Percentiles rank a stretch among this genome's conserved stretches.
phyloP scores from a whole-genome alignment of 2,113 vertebrate genomes.

The Passer montanus region DNA sequence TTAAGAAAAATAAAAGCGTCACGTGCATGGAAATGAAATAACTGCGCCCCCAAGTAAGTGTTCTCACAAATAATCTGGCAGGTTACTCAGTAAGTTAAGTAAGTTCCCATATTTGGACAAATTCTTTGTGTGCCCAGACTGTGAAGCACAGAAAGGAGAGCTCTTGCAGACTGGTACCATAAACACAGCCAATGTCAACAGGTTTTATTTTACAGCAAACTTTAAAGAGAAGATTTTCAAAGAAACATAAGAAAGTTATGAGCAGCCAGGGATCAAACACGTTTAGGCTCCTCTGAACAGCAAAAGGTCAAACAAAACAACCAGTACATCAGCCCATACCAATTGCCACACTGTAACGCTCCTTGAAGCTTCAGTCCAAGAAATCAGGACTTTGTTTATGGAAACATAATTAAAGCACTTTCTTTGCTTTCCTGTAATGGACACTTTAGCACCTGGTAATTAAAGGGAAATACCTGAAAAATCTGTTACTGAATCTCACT shows the following conservation, averaged over 20 bases:
- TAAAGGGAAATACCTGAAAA: conserved; percentile 9
- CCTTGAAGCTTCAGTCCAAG: not conserved
- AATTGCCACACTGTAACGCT: not conserved
- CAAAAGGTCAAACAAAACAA: not conserved
- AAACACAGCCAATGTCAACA: not conserved
- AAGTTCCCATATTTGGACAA: not conserved
- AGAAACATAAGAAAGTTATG: not conserved
- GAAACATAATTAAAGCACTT: conserved; percentile 23
- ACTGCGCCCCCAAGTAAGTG: not conserved
- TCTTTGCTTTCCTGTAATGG: not conserved
- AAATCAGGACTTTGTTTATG: conserved; percentile 5
- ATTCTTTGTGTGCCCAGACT: not conserved
- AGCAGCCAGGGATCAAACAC: not conserved
- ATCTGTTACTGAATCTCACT: not conserved
- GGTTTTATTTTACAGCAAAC: not conserved
- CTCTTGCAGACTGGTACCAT: not conserved
- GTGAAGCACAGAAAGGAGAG: not conserved
- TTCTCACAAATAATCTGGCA: not conserved
- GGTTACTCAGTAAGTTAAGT: not conserved
- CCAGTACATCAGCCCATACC: not conserved
- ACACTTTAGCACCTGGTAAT: not conserved
- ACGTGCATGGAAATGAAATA: not conserved
- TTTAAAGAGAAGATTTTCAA: conserved; percentile 29
- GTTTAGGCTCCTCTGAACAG: not conserved
- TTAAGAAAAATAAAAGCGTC: not conserved